phyloP scores from a whole-genome alignment of 2,113 vertebrate genomes.

The Rousettus leschenaultii region DNA sequence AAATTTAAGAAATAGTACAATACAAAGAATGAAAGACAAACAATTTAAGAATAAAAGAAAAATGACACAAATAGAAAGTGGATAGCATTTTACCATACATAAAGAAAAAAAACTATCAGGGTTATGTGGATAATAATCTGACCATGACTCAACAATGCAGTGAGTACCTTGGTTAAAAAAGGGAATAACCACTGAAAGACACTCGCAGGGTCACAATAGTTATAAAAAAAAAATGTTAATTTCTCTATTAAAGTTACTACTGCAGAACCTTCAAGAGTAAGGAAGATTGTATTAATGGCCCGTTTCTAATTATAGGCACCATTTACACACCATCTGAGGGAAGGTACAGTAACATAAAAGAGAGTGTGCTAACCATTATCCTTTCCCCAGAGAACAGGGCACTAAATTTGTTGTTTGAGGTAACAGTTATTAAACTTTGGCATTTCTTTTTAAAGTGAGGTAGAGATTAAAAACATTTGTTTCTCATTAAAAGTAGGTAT shows the following conservation, averaged over 20 bases:
- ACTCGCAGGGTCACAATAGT: background rate
- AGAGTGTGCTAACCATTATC: background rate
- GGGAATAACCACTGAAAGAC: background rate
- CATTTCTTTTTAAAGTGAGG: background rate
- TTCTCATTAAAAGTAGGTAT: background rate
- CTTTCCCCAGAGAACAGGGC: background rate
- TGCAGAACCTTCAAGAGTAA: background rate
- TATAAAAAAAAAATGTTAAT: background rate
- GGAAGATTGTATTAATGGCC: background rate
- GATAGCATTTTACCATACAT: background rate
- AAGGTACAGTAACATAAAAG: background rate
- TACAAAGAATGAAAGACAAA: conserved; percentile 7
- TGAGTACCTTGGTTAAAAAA: background rate
- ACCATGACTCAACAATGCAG: background rate
- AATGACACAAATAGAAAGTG: background rate
- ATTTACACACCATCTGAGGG: background rate
- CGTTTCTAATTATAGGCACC: background rate
- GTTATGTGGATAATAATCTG: background rate
- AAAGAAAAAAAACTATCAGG: background rate
- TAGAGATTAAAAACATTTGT: background rate
- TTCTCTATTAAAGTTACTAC: background rate
- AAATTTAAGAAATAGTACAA: background rate
- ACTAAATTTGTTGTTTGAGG: background rate
- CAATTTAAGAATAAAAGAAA: background rate
- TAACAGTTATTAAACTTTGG: background rate